Conservation (phyloP, 2,888 invertebrate genomes). For the Clitarchus hookeri region DNA sequence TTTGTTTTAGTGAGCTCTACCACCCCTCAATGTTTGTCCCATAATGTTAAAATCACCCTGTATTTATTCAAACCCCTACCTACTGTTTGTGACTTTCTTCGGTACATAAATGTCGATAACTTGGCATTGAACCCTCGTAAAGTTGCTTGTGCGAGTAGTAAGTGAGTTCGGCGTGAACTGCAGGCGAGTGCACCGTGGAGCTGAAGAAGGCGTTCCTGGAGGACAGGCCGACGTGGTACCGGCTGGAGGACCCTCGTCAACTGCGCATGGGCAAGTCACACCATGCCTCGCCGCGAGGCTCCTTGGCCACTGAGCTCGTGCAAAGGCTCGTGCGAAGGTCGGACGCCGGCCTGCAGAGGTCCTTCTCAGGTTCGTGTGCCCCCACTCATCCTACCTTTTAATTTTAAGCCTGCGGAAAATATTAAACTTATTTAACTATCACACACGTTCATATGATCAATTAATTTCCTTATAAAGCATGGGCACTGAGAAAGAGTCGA, state of each 20-base stretch:
- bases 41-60: too few species aligned
- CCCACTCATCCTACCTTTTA: too few species aligned
- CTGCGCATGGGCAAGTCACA: slow-evolving; percentile 71
- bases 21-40: too few species aligned
- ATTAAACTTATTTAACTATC: too few species aligned
- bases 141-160: background rate
- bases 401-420: too few species aligned
- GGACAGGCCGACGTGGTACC: slow-evolving; percentile 89
- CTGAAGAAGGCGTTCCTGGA: slow-evolving; percentile 83
- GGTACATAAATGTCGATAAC: background rate
- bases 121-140: background rate
- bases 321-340: slow-evolving; percentile 68
- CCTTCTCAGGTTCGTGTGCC: slow-evolving; percentile 63
- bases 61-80: too few species aligned
- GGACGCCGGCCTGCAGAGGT: slow-evolving; percentile 73
- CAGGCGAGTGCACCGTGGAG: slow-evolving; percentile 65
- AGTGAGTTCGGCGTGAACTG: background rate
- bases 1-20: too few species aligned
- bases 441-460: too few species aligned
- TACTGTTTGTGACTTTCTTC: too few species aligned
- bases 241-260: slow-evolving; percentile 77
- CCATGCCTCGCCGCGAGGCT: slow-evolving; percentile 78
- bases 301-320: slow-evolving; percentile 68
- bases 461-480: too few species aligned
- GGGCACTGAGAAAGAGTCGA: too few species aligned